Conservation (phyloP, 2,797 vertebrate genomes). For the Poeciliopsis turneri region DNA sequence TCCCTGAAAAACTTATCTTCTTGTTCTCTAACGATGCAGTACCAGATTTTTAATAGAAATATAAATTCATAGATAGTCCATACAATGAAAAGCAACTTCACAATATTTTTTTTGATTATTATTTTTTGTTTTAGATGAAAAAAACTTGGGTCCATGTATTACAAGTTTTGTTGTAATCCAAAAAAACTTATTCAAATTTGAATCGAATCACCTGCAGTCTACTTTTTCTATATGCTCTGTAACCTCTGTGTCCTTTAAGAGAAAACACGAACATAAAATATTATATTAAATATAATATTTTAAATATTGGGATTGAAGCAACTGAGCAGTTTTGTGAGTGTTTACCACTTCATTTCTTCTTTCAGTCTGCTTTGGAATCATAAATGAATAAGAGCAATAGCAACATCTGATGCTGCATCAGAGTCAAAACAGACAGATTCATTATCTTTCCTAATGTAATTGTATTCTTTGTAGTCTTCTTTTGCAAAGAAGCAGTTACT, state of each 20-base stretch:
- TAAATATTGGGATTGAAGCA: too few relatives aligned
- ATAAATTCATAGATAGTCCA: neutral
- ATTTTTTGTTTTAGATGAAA: too few relatives aligned
- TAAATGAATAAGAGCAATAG: neutral
- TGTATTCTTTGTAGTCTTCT: slow-evolving; percentile 20
- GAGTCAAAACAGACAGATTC: slow-evolving; percentile 8
- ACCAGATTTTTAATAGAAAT: too few relatives aligned
- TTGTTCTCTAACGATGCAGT: too few relatives aligned
- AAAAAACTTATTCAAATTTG: too few relatives aligned
- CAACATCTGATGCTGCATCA: neutral
- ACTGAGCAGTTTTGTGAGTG: neutral
- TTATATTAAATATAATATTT: too few relatives aligned
- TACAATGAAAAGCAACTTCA: neutral
- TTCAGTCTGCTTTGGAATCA: neutral
- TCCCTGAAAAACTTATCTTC: too few relatives aligned
- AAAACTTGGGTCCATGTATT: too few relatives aligned
- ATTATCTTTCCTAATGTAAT: slow-evolving; percentile 41
- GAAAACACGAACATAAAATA: neutral
- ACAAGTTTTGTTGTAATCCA: too few relatives aligned
- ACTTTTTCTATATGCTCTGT: neutral
- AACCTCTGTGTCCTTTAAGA: neutral
- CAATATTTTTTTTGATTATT: neutral
- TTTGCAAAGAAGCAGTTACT: slow-evolving; percentile 29
- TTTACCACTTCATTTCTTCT: neutral
- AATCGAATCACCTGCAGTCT: neutral